A percentile compares a stretch with the other conserved stretches of the same genome.
Evolutionary conservation across 2,797 vertebrate species (phyloP).

Genomic region (Malurus splendens): DNA sequence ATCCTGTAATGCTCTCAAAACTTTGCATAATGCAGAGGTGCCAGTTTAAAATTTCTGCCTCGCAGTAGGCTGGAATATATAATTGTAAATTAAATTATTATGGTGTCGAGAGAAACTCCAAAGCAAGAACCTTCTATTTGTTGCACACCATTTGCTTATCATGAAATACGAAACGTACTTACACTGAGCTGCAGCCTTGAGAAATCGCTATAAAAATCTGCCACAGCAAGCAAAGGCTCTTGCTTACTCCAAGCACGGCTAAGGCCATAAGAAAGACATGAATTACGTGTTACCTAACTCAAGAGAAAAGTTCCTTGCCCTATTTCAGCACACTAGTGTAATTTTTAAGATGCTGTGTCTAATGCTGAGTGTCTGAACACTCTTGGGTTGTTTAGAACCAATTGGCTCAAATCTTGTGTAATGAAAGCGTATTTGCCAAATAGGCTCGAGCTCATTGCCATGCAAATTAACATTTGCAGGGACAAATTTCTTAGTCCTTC

Average conservation of each 20-base stretch:
- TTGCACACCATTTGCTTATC: conserved; percentile 5
- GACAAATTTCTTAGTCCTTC: conserved; percentile 28
- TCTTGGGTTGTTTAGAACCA: conserved; percentile 39
- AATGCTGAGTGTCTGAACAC: conserved; percentile 8
- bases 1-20: background rate
- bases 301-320: conserved; percentile 34
- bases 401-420: conserved; percentile 45
- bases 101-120: background rate
- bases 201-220: conserved; percentile 40
- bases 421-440: conserved; percentile 42
- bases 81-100: background rate
- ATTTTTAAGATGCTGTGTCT: conserved; percentile 29
- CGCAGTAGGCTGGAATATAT: background rate
- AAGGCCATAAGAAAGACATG: background rate
- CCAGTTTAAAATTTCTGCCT: background rate
- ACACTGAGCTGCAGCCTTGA: background rate
- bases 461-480: conserved; percentile 40
- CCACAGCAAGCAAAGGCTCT: background rate
- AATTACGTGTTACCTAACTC: background rate
- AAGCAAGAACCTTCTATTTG: conserved; percentile 16
- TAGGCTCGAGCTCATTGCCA: conserved; percentile 18
- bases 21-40: background rate
- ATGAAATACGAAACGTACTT: background rate
- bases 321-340: conserved; percentile 6
- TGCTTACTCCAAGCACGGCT: background rate